These are phyloP conservation scores for Crotophaga sulcirostris DNA, from an alignment of 2,113 vertebrate species.

Conservation along the genomic window DNA sequence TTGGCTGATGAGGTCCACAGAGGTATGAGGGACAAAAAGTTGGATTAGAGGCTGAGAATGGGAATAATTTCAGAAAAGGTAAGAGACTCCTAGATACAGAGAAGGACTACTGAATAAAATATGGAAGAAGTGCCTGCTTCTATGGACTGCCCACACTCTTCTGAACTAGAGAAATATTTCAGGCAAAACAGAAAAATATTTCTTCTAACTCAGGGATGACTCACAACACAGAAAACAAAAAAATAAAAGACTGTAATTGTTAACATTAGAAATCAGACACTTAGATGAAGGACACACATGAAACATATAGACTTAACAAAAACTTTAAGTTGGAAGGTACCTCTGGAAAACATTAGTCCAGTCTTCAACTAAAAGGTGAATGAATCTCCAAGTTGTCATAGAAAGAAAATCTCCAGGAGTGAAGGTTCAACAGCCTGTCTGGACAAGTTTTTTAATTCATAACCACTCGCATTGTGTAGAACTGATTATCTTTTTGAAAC, in stretches of 20 bases:
- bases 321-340: background rate
- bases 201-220: background rate
- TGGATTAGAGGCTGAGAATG: background rate
- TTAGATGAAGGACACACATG: background rate
- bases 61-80: background rate
- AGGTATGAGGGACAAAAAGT: background rate
- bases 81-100: background rate
- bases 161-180: background rate
- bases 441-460: background rate
- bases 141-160: background rate
- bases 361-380: background rate
- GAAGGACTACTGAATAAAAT: background rate
- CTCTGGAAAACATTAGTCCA: background rate
- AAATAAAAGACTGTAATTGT: background rate
- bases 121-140: background rate
- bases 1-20: background rate
- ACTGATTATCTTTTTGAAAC: background rate
- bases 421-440: background rate
- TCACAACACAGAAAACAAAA: background rate
- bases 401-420: background rate
- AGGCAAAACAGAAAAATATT: background rate
- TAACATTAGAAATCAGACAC: background rate
- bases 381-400: background rate
- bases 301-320: background rate
- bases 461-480: background rate